A percentile compares a stretch with the other conserved stretches of the same genome.
Conservation (phyloP, 30 jellyfish, hydroid and myxozoan genomes). For the Sanderia malayensis region DNA sequence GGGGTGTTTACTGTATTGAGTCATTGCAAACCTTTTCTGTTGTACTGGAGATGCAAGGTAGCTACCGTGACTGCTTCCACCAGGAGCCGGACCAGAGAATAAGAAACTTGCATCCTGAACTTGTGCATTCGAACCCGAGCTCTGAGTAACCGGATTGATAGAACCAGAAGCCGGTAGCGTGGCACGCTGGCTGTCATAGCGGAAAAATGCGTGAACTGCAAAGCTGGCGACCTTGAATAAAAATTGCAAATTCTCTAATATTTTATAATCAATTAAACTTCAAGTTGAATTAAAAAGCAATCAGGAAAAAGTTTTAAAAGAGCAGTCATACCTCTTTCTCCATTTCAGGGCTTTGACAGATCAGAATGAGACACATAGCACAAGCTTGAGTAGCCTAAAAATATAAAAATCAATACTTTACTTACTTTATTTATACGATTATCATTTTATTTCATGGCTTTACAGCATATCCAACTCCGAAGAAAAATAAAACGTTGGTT, state of each 20-base stretch:
- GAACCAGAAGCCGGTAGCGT: constrained; percentile 2
- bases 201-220: constrained; percentile 93
- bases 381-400: constrained; percentile 81
- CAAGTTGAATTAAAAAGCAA: no score
- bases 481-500: no score
- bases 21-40: constrained; percentile 45
- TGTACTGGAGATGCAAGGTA: constrained; percentile 83
- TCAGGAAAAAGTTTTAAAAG: no score
- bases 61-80: constrained; percentile 94
- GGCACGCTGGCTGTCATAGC: constrained; percentile 60
- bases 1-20: no score
- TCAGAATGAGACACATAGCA: constrained; percentile 78
- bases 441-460: no score
- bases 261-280: no score
- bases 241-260: no score
- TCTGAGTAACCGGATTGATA: not conserved
- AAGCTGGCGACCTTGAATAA: constrained; percentile 60
- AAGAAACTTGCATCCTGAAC: constrained; percentile 58
- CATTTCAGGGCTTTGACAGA: constrained; percentile 83
- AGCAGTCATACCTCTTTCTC: constrained; percentile 91
- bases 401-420: no score
- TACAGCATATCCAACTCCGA: no score
- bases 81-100: constrained; percentile 81
- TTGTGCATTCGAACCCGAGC: constrained; percentile 25
- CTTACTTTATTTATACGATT: no score